Evolutionary conservation across 2,888 invertebrate genomes (phyloP).

Genomic region (Diarsia mendica): DNA sequence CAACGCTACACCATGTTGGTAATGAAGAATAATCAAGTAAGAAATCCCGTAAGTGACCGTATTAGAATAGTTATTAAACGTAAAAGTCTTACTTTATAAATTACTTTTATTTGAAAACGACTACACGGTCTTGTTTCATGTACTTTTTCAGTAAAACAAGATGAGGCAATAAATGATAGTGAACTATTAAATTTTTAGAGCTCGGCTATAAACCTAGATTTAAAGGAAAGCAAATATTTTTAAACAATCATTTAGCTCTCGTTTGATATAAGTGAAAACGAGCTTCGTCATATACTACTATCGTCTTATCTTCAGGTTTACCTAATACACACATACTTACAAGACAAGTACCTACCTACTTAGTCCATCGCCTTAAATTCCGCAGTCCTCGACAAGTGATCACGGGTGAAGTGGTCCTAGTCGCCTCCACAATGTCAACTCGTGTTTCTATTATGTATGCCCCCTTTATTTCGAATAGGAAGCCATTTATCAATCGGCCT

Average conservation of each 20-base stretch:
- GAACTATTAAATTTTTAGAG: not conserved
- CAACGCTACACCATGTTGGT: too few relatives aligned
- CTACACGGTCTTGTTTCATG: too few relatives aligned
- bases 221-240: not conserved
- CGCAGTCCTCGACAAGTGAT: constrained; percentile 21
- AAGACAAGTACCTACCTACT: constrained; percentile 7
- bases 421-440: constrained; percentile 56
- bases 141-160: not conserved
- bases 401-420: constrained; percentile 60
- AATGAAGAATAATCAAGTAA: too few relatives aligned
- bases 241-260: not conserved
- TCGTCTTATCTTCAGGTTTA: not conserved
- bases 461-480: constrained; percentile 54
- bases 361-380: constrained; percentile 9
- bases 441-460: constrained; percentile 62
- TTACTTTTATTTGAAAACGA: too few relatives aligned
- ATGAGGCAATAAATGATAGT: not conserved
- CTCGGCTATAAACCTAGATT: not conserved
- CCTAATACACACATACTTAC: not conserved
- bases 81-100: too few relatives aligned
- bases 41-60: too few relatives aligned
- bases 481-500: constrained; percentile 62
- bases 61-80: too few relatives aligned
- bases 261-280: not conserved
- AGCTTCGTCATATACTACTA: not conserved